Evolutionary conservation across 2,888 invertebrate species (phyloP).

Genomic region (Clepsis dumicolana): DNA sequence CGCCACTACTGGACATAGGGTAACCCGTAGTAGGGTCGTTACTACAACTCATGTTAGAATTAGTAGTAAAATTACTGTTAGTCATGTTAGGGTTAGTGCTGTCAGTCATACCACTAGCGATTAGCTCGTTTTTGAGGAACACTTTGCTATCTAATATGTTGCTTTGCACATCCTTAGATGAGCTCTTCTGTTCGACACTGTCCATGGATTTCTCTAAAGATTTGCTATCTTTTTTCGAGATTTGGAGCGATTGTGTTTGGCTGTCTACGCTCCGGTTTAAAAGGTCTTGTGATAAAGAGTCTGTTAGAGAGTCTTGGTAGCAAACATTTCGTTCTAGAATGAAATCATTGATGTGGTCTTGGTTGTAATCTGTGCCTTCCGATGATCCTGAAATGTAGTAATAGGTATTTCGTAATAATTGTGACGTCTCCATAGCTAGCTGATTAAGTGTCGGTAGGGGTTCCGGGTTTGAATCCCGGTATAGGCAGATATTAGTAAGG

Average conservation of each 20-base stretch:
- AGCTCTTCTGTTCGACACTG: conserved; percentile 74
- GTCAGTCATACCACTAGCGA: conserved; percentile 73
- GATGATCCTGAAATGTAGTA: conserved; percentile 66
- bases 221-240: conserved; percentile 70
- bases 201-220: conserved; percentile 71
- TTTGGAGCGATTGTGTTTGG: conserved; percentile 59
- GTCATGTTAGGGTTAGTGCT: conserved; percentile 78
- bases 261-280: conserved; percentile 74
- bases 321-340: conserved; percentile 81
- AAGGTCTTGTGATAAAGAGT: conserved; percentile 77
- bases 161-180: conserved; percentile 71
- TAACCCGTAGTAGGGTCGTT: conserved; percentile 77
- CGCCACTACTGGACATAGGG: conserved; percentile 78
- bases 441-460: too few relatives aligned
- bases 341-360: conserved; percentile 79
- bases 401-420: too few relatives aligned
- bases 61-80: conserved; percentile 76
- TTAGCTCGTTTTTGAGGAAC: conserved; percentile 63
- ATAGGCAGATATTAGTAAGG: too few relatives aligned
- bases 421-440: too few relatives aligned
- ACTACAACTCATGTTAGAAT: conserved; percentile 78
- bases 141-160: conserved; percentile 74
- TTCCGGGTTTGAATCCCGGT: too few relatives aligned
- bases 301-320: conserved; percentile 81
- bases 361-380: conserved; percentile 74